Evolutionary conservation across 2,888 invertebrate genomes (phyloP), one percentile per base, ranked within the genome.

Genomic region (Pristionchus entomophagus): DNA sequence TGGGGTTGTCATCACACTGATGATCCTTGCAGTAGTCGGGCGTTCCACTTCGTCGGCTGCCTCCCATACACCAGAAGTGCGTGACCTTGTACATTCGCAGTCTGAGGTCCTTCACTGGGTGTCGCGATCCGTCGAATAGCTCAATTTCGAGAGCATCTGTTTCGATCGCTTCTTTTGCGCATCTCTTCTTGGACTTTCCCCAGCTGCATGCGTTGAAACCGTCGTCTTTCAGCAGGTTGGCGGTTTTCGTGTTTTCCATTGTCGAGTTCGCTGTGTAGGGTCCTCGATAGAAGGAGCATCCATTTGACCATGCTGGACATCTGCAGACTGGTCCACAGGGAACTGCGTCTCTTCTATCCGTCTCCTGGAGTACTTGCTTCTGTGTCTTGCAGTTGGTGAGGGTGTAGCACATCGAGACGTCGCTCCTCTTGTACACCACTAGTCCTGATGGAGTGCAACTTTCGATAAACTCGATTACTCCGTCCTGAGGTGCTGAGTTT

Each of bases 51-150:
- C 78, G 38, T n/a, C 26, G 6, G 10, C 78, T n/a, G n/a, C n/a
- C n/a, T 78, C 78, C 78, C 5, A 45, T 32, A n/a, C 78, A 78
- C 26, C 26, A 45, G 78, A 49, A 49, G 26, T 78, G n/a, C 78
- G 8, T 41, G 5, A 45, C 29, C 5, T 78, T n/a, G 78, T 45
- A 12, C 26, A n/a, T 78, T 29, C 78, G 8, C 19, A 78, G 41
- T 4, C 32, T 10, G 5, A 78, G n/a, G 6, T 78, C 78, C 19
- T n/a, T 78, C 45, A 78, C 78, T 26, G 4, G 41, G 26, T 78
- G 78, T 19, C n/a, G 41, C 5, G 29, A 19, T 5, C 49, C 45
- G n/a, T 78, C 78, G 78, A 19, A 78, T 41, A 78, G 78, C 45
- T 78, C 78, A 19, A 78, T 49, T 32, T 78, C 14, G n/a, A 41